Evolutionary conservation across 92 coral and sea anemone genomes (phyloP), one percentile per base, ranked within the genome.

Genomic region (Pocillopora meandrina): DNA sequence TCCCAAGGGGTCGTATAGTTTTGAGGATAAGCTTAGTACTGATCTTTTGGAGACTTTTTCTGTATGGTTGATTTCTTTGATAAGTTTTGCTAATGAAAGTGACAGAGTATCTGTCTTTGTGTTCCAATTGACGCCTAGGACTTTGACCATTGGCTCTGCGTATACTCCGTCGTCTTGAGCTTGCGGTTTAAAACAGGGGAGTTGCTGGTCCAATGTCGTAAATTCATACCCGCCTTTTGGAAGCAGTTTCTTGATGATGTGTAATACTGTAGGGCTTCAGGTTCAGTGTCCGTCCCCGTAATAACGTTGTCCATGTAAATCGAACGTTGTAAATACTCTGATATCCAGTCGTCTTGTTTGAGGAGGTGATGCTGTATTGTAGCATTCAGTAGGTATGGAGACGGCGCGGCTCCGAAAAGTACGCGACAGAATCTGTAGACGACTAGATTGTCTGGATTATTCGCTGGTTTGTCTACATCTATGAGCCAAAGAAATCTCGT

Each of bases 191-290:
- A 75, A 49, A 64, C 73, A 73, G 74, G 65, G 47, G 91, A 88
- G 88, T 88, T 83, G 55, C 61, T 74, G 31, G 91, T 78, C 91
- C 88, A 88, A 63, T 88, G 91, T 56, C 81, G 88, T 65, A 88
- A 78, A 74, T 74, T 84, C 87, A 84, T 84, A 42, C 72, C 72
- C 14, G 87, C 87, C 60, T 74, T 58, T 59, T 35, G 60, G 81
- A 84, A 61, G 42, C 36, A 59, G 62, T 61, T 52, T 74, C 81
- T 74, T 62, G 81, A 74, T 1, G 73, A 47, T 61, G 59, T 63
- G 81, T 84, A 84, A 71, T 74, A 75, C 63, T 74, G 62, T 69
- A 83, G 61, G 79, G 76, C 82, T 60, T 73, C 52, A 2, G 85
- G 70, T 47, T 78, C 56, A 79, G 82, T 72, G 78, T 73, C 72